Percentiles rank a stretch among this genome's conserved stretches.
Conservation (phyloP, 2,888 invertebrate genomes). For the Eupsilia transversa region DNA sequence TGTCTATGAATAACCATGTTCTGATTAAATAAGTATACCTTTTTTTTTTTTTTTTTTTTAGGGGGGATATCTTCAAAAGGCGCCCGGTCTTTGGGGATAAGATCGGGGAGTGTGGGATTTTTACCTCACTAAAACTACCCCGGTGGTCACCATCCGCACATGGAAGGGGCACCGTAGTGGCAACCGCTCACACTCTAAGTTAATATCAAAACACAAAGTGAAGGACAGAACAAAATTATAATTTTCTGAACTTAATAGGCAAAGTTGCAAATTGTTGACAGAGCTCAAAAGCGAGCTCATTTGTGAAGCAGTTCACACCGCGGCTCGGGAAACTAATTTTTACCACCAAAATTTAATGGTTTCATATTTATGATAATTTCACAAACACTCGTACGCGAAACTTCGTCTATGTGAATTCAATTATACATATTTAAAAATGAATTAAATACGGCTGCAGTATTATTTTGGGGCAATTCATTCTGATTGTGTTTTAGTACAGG, state of each 20-base stretch:
- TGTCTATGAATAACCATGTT: neutral
- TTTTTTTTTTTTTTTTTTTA: no score
- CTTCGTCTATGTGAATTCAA: neutral
- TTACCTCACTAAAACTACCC: no score
- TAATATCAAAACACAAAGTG: slow-evolving; percentile 19
- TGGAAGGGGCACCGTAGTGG: no score
- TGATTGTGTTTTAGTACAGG: neutral
- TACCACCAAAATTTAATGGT: slow-evolving; percentile 9
- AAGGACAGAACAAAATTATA: slow-evolving; percentile 27
- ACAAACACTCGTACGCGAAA: neutral
- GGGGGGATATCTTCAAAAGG: no score
- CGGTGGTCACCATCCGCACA: no score
- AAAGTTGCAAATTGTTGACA: slow-evolving; percentile 32
- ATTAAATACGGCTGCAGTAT: neutral
- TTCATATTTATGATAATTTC: slow-evolving; percentile 28
- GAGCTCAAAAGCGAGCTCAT: slow-evolving; percentile 23
- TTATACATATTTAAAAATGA: neutral
- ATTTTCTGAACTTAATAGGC: slow-evolving; percentile 25
- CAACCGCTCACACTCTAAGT: neutral
- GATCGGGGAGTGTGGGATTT: no score
- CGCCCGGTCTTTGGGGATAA: no score
- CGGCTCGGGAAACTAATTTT: slow-evolving; percentile 14
- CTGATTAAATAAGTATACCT: neutral
- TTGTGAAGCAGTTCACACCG: slow-evolving; percentile 39
- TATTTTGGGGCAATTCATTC: neutral